These are phyloP conservation scores for Pachyseris speciosa DNA, from an alignment of 64 coral and sea anemone species.

Conservation along the genomic window DNA sequence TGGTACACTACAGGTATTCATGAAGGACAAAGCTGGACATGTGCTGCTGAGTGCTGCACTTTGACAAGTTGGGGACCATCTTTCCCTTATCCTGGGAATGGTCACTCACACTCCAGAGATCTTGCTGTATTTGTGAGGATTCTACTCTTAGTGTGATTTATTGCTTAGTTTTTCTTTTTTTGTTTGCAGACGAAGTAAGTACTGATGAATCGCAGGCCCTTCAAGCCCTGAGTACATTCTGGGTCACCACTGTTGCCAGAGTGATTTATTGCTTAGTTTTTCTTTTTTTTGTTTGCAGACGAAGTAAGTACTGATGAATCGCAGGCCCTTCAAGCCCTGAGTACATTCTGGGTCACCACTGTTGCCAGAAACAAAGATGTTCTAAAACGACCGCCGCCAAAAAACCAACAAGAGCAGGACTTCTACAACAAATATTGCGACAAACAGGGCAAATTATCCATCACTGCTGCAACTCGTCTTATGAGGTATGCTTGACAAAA, in stretches of 20 bases:
- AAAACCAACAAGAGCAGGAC: conserved; percentile 36
- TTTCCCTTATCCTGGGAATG: too few species aligned
- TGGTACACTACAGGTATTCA: too few species aligned
- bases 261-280: not conserved
- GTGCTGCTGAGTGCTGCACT: too few species aligned
- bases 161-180: not conserved
- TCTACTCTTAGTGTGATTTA: too few species aligned
- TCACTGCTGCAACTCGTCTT: conserved; percentile 49
- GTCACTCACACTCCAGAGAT: too few species aligned
- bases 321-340: conserved; percentile 63
- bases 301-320: conserved; percentile 65
- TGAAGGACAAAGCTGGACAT: too few species aligned
- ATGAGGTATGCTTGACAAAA: conserved; percentile 33
- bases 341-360: conserved; percentile 35
- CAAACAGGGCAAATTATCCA: conserved; percentile 25
- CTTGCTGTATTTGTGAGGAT: too few species aligned
- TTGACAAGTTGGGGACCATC: too few species aligned
- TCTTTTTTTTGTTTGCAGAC: conserved; percentile 50
- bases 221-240: conserved; percentile 50
- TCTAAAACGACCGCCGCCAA: conserved; percentile 26
- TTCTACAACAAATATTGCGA: conserved; percentile 79
- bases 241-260: conserved; percentile 51
- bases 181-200: conserved; percentile 56
- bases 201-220: conserved; percentile 61
- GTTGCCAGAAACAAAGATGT: conserved; percentile 49